phyloP scores from a whole-genome alignment of 35 echinoderm and acorn worm genomes.

The Amphiura filiformis region DNA sequence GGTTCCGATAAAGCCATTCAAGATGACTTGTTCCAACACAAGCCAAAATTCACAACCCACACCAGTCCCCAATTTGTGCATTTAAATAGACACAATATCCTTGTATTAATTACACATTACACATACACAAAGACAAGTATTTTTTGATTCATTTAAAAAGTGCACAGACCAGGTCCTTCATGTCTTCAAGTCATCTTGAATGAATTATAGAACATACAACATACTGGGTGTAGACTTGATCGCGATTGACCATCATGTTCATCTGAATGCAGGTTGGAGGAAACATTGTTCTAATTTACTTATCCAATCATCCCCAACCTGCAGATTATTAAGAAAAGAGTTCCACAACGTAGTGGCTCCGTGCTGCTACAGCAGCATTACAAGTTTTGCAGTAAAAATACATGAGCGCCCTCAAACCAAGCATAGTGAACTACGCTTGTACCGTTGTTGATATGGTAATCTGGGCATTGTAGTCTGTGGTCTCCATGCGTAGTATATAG shows the following conservation, averaged over 20 bases:
- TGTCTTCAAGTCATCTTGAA: conserved; percentile 1
- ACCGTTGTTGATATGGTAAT: conserved; percentile 61
- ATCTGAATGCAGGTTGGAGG: neutral
- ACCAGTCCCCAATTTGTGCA: neutral
- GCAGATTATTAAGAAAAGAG: neutral
- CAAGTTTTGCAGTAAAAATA: no score
- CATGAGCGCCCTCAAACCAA: no score
- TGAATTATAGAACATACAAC: neutral
- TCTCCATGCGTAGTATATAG: conserved; percentile 98
- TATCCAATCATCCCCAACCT: neutral
- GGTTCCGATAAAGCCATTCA: neutral
- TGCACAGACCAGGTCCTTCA: neutral
- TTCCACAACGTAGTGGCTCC: neutral
- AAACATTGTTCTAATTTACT: no score
- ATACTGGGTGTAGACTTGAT: neutral
- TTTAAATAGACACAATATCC: neutral
- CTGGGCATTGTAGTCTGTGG: conserved; percentile 94
- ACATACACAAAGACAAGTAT: neutral
- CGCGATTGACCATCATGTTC: neutral
- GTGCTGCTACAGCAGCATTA: neutral
- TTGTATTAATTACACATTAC: neutral
- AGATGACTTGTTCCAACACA: neutral
- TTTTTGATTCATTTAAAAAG: neutral
- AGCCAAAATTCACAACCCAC: neutral
- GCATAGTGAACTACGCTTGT: neutral